Base-by-base conservation (phyloP, 1,140 invertebrate species). In the Kradibia gibbosae region DNA sequence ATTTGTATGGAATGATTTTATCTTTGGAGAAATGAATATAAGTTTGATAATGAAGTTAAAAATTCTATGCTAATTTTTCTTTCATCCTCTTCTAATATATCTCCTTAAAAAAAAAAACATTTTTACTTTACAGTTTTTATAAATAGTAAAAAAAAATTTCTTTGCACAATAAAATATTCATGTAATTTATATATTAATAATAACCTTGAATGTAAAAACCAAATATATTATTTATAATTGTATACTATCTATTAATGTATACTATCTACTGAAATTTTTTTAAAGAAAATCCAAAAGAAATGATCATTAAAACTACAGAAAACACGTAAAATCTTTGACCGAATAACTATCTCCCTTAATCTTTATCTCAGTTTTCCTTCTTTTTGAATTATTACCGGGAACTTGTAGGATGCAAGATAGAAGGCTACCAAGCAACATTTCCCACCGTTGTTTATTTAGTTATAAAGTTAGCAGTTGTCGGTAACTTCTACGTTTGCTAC, bases 361-460 rank as follows among this genome's bases (percentile, higher is more conserved):
- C 62, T n/a, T 39, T 39, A 20, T 67, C 57, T 60, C n/a, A 7
- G 5, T 60, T 25, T 28, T 28, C 25, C 25, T 60, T 31, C 28
- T 28, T 28, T 25, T 60, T 28, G 57, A 8, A 22, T 39, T 36
- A 39, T 31, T 31, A 31, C 25, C 25, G 4, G 20, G n/a, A 39
- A 53, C 10, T 39, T 25, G 34, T 39, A 55, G 53, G 39, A 39
- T 80, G 55, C 77, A 67, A 57, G 31, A 4, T n/a, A n/a, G 15
- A 67, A 55, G 17, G 28, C 39, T 1, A 82, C 79, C 78, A 70
- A 53, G 22, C 28, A 73, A 85, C 73, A 78, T 85, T 85, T 88
- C 82, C 85, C 86, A 85, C 83, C 83, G 83, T 83, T 86, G 84
- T 88, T 88, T 88, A 87, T 88, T 88, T 88, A 87, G 84, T 84